Evolutionary conservation across 2,888 invertebrate species (phyloP).

Genomic region (Tachina fera): DNA sequence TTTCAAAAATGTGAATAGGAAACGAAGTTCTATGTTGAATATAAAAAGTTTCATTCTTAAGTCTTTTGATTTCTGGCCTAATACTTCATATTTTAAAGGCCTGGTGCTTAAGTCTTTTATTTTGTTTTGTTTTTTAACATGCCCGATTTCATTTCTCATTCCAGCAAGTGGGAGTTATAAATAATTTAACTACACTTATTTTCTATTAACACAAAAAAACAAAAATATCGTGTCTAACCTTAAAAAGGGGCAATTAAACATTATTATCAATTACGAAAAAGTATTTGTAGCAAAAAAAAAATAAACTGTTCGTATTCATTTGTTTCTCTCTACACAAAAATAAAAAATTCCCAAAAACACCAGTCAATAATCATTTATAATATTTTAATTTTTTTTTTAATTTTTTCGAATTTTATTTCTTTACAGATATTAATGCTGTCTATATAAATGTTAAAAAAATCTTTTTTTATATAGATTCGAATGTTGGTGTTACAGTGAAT

Average conservation of each 20-base stretch:
- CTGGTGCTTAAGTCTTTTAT: background rate
- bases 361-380: slow-evolving; percentile 48
- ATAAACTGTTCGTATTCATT: background rate
- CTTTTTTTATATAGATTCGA: background rate
- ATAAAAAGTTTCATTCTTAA: background rate
- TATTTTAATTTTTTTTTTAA: slow-evolving; percentile 32
- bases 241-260: slow-evolving; percentile 51
- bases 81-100: background rate
- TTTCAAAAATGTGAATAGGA: background rate
- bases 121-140: background rate
- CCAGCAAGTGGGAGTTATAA: slow-evolving; percentile 49
- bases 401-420: slow-evolving; percentile 5
- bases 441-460: slow-evolving; percentile 22
- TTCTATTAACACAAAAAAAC: background rate
- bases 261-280: slow-evolving; percentile 49
- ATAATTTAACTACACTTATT: slow-evolving; percentile 48
- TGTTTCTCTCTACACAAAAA: background rate
- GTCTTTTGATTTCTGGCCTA: background rate
- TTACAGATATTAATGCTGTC: slow-evolving; percentile 12
- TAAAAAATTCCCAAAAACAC: slow-evolving; percentile 29
- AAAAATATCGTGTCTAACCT: slow-evolving; percentile 20
- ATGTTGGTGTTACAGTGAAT: slow-evolving; percentile 68
- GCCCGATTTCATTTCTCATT: slow-evolving; percentile 1
- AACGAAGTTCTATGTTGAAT: background rate
- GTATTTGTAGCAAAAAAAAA: background rate